Base-by-base conservation (phyloP, 2,113 vertebrate genomes). In the Megatriorchis doriae region DNA sequence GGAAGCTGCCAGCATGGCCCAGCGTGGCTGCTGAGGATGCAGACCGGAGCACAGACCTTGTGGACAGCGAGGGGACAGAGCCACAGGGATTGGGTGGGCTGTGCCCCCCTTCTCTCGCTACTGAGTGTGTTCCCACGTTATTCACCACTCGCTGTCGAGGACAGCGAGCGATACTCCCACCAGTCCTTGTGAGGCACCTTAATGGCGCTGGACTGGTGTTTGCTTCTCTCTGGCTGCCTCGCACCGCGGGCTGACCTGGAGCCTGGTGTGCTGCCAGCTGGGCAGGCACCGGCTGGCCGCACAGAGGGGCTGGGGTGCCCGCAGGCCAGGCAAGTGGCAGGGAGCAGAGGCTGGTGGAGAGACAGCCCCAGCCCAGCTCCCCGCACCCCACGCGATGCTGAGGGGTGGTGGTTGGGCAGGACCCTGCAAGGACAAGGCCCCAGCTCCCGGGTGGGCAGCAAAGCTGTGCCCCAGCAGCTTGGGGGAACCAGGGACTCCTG, bases 1-100 rank as follows among this genome's bases (percentile, higher is more conserved):
- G 1, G 47, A 36, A 63, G 42, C 50, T 26, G 34, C 32, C 0
- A 6, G 67, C 38, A 43, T 1, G 7, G 67, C 58, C 29, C 23
- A 12, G 36, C 1, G 4, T 3, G 4, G 58, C 52, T 18, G 4
- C 25, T 0, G 16, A 59, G 45, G n/a, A 43, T 4, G 3, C 0
- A 8, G 38, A 48, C 6, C 16, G 0, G 32, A 66, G 45, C 47
- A 25, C 38, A 21, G 86, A 22, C 72, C 62, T 6, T 1, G 2
- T 1, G 13, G 11, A 16, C 63, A 38, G 52, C 0, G 3, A 55
- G 19, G 45, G 20, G 47, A 34, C 52, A 45, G 31, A 5, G 50
- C 16, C 23, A 12, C 2, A 7, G 26, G 17, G n/a, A 14, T 29
- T 0, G 1, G 40, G 7, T 1, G 2, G 26, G 14, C 23, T 3